Base-by-base conservation (phyloP, 2,888 invertebrate genomes). In the Oxyscelio sp. region DNA sequence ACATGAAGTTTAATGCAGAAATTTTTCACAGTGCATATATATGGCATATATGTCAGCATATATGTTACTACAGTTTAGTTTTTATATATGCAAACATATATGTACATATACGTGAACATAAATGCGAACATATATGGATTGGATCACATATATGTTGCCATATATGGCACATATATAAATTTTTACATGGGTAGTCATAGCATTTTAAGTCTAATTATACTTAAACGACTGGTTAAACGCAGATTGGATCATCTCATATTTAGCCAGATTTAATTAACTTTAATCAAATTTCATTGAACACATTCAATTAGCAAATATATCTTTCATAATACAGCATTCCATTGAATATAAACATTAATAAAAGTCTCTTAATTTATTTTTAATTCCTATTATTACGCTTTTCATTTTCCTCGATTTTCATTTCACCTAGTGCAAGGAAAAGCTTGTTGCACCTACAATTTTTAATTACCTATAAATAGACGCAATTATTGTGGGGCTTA, bases 321-420 rank as follows among this genome's bases (percentile, higher is more conserved):
- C 19, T 19, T n/a, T 11, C 27, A 56, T 13, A 43, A 45, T 15
- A n/a, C 19, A 13, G 15, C 27, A 19, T 27, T 24, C 27, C 13
- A 24, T 9, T 43, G 17, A 27, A 13, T 70, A 58, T 58, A 2
- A 45, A 45, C 56, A 5, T 21, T 31, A 59, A 61, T 68, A 77
- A 66, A 65, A 34, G 13, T 19, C 19, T 27, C 59, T 77, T 68
- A 61, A 52, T 68, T 43, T 15, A 54, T 77, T 58, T 61, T 43
- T 40, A 4, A 19, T 52, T 5, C 45, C 54, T 11, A 38, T n/a
- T 56, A 15, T 15, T n/a, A 45, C 43, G 43, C 61, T 79, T 79
- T 78, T 79, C 70, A 74, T 63, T 79, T 70, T 70, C 50, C 43
- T 65, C 45, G 66, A 65, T 52, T 54, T 52, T 80, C 38, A 45